These are phyloP conservation scores for Calidris pygmaea DNA, from an alignment of 2,113 vertebrate species.

Conservation along the genomic window DNA sequence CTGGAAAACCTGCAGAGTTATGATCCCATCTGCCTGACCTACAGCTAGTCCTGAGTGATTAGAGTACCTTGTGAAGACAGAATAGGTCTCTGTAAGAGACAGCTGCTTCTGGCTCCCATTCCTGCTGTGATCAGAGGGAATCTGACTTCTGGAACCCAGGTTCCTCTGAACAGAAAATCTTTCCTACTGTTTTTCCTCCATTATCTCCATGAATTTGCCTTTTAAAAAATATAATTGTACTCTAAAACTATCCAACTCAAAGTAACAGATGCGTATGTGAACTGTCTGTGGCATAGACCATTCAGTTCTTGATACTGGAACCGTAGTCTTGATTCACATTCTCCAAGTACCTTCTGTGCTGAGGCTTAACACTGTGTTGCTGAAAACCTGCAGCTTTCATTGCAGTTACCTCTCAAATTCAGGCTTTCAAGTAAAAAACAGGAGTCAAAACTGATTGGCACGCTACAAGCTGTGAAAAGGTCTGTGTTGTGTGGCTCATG, in stretches of 20 bases:
- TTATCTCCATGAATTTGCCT: background rate
- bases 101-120: background rate
- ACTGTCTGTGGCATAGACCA: background rate
- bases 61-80: background rate
- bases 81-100: background rate
- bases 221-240: background rate
- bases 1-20: background rate
- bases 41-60: background rate
- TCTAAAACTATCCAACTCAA: background rate
- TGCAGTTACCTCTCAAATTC: background rate
- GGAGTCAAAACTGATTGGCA: background rate
- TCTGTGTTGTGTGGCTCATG: background rate
- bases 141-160: background rate
- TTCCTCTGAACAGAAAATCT: background rate
- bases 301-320: background rate
- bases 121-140: background rate
- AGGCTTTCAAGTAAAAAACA: background rate
- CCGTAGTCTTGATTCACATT: background rate
- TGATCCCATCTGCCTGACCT: background rate
- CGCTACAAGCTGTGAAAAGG: background rate
- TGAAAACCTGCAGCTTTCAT: background rate
- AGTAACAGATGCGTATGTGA: background rate
- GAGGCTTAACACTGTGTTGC: background rate
- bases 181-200: background rate
- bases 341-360: background rate